Conservation (phyloP, 2,113 vertebrate genomes). For the Rattus rattus region DNA sequence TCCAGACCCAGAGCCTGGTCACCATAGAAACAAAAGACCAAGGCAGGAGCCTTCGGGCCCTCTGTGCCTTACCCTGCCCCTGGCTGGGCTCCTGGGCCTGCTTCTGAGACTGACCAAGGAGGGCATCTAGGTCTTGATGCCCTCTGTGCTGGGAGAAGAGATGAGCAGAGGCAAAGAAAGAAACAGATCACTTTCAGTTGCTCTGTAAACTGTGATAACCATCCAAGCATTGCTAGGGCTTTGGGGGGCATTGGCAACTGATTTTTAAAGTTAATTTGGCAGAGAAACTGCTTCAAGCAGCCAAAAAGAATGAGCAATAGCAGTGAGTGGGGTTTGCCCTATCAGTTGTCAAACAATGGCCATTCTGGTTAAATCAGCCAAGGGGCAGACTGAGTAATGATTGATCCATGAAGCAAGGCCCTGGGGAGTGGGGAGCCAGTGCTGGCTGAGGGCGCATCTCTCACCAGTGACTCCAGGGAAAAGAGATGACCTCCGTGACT, state of each 20-base stretch:
- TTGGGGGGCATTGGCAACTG: not conserved
- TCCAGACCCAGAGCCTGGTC: not conserved
- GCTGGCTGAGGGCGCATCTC: not conserved
- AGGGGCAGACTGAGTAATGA: not conserved
- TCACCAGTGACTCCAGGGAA: not conserved
- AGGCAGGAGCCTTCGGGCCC: not conserved
- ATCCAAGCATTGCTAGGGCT: not conserved
- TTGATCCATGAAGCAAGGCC: not conserved
- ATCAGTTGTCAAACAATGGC: not conserved
- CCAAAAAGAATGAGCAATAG: conserved; percentile 27
- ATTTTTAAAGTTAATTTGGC: conserved; percentile 66
- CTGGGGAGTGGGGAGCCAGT: not conserved
- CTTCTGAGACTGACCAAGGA: not conserved
- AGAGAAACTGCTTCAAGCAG: conserved; percentile 20
- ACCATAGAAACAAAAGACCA: not conserved
- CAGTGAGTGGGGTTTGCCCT: not conserved
- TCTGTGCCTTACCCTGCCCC: not conserved
- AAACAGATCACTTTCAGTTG: not conserved
- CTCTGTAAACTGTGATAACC: not conserved
- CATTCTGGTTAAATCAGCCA: not conserved
- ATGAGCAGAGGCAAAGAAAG: not conserved
- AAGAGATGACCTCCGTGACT: not conserved
- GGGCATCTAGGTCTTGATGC: not conserved
- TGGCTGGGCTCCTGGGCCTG: not conserved
- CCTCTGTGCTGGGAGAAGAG: not conserved